phyloP scores from a whole-genome alignment of 2,113 vertebrate species.

The Junco hyemalis region DNA sequence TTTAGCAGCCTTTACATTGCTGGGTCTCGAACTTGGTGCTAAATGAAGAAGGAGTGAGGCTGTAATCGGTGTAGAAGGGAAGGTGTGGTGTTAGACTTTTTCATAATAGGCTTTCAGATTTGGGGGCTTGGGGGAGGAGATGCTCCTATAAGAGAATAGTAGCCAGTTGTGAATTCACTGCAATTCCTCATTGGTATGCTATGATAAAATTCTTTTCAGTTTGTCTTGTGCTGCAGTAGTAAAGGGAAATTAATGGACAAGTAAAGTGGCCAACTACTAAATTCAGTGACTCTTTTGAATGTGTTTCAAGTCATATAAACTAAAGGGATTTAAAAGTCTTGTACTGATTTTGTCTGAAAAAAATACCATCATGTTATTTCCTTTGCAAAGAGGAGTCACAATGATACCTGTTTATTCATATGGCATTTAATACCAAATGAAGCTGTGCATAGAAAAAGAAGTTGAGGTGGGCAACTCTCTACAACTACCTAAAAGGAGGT shows the following conservation, averaged over 20 bases:
- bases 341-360: background rate
- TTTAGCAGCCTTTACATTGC: background rate
- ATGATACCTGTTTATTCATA: background rate
- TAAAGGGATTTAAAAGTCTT: background rate
- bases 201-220: background rate
- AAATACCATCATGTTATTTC: background rate
- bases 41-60: background rate
- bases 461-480: background rate
- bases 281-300: background rate
- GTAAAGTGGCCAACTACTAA: background rate
- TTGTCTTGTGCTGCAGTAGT: background rate
- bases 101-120: background rate
- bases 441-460: background rate
- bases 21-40: background rate
- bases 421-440: background rate
- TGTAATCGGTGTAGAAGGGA: background rate
- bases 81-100: background rate
- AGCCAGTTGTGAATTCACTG: background rate
- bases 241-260: background rate
- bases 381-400: background rate
- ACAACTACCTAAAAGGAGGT: background rate
- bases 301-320: background rate
- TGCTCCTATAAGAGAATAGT: background rate
- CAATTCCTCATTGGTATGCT: background rate
- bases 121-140: accelerated